Evolutionary conservation across 2,797 vertebrate species (phyloP), one percentile per base, ranked within the genome.

Genomic region (Eurystomus glaucurus): DNA sequence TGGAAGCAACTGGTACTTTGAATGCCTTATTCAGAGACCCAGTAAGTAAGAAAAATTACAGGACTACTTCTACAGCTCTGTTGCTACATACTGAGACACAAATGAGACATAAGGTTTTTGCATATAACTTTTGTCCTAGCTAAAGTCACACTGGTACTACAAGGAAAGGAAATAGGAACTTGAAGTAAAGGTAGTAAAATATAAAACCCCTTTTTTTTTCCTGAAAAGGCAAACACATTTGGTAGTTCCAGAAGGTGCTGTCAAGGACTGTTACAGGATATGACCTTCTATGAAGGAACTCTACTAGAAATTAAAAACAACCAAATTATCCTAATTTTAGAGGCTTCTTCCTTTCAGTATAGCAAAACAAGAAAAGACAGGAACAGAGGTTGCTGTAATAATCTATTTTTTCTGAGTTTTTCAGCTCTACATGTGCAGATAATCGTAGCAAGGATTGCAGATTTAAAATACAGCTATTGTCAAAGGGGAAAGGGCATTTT

Each of bases 401-500:
- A 81, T 41, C 52, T 92, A 2, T 64, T 68, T 71, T 20, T 91
- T 90, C 57, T 78, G 50, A 94, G 14, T 62, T 80, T 64, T 92
- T 55, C 45, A 62, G 54, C 37, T 79, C 8, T 89, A 31, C 28
- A 29, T 13, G 21, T 46, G 55, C 29, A 90, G 58, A 54, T 68
- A 93, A 83, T 83, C 66, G 85, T 33, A 85, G 65, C 25, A 85
- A 91, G 11, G 23, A 46, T 0, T 45, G 37, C 16, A 22, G 9
- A n/a, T 81, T 88, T 78, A 72, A 95, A 95, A 87, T 26, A 78
- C 28, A 92, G 18, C 19, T 83, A n/a, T 41, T 91, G 41, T 89
- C 51, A 93, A 93, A 95, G 35, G 48, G 28, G 9, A 96, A 91
- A 90, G 61, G 45, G 5, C 13, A 87, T 90, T 95, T 88, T 90